Conservation (phyloP, 2,113 vertebrate species). For the Hyperopisus bebe region DNA sequence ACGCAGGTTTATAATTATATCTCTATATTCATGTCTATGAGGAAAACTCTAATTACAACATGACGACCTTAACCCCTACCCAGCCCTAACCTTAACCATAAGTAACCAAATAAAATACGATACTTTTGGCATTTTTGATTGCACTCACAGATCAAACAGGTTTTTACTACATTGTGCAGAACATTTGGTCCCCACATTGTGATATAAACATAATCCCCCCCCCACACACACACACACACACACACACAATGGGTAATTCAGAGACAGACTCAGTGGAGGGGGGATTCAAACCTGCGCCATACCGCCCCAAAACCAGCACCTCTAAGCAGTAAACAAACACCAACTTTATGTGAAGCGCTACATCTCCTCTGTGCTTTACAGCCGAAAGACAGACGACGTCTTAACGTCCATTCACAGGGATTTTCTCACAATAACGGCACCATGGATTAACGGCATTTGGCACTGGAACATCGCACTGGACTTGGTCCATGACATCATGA, state of each 20-base stretch:
- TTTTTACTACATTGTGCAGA: too few relatives aligned
- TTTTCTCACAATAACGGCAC: conserved; percentile 2
- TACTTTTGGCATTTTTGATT: too few relatives aligned
- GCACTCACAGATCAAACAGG: too few relatives aligned
- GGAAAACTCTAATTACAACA: too few relatives aligned
- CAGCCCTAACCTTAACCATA: too few relatives aligned
- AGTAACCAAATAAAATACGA: too few relatives aligned
- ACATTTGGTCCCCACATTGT: too few relatives aligned
- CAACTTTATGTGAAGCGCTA: not conserved
- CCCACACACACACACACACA: too few relatives aligned
- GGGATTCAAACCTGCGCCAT: not conserved
- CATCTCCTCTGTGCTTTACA: not conserved
- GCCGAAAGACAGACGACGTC: not conserved
- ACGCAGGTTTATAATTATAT: too few relatives aligned
- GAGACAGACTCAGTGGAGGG: not conserved
- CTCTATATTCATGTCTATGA: too few relatives aligned
- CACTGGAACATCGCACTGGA: not conserved
- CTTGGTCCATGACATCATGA: conserved; percentile 10
- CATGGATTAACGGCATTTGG: not conserved
- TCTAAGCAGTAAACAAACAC: not conserved
- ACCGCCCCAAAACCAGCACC: not conserved
- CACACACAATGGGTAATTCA: not conserved
- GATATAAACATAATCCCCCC: too few relatives aligned
- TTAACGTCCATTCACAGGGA: not conserved
- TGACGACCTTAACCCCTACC: too few relatives aligned